Evolutionary conservation across 2,113 vertebrate species (phyloP), one percentile per base, ranked within the genome.

Genomic region (Microtus pennsylvanicus): DNA sequence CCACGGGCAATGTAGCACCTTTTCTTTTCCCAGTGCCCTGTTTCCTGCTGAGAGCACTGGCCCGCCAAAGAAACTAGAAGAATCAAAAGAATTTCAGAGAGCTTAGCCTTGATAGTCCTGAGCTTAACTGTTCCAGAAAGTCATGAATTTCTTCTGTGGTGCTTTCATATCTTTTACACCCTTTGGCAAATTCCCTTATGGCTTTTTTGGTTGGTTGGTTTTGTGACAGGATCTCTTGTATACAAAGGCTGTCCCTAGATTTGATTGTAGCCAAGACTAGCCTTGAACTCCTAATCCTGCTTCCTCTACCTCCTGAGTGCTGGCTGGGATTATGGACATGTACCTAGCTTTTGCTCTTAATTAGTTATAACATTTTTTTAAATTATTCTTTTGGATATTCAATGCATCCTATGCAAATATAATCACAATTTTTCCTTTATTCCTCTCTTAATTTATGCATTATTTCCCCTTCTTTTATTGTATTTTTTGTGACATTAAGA

Each of bases 401-500:
- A 24, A 33, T 67, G 1, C 86, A 65, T 72, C 7, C 47, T n/a
- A 11, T 45, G 63, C 38, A 94, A 61, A 83, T 81, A 80, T 85
- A 75, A 87, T 90, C 50, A 90, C 10, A 80, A 26, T 85, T 95
- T 87, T 90, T n/a, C 14, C 67, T 52, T 87, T 82, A 42, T 77
- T 93, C 30, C 30, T 92, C 81, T 81, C 87, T 11, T 93, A 82
- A 89, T 58, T 81, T 83, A 50, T 81, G 50, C 5, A 58, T 67
- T 86, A 8, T 69, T 91, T 88, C 38, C 76, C 28, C 28, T 81
- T 89, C 28, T 74, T 24, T 70, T 90, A 81, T 45, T 94, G 28
- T 11, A 88, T 83, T 92, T 2, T 85, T 4, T 94, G 28, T 90
- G 47, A 74, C 38, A 83, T 78, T 92, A 82, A 89, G 50, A 21